Evolutionary conservation across 2,888 invertebrate genomes (phyloP).

Genomic region (Junonia oenone): DNA sequence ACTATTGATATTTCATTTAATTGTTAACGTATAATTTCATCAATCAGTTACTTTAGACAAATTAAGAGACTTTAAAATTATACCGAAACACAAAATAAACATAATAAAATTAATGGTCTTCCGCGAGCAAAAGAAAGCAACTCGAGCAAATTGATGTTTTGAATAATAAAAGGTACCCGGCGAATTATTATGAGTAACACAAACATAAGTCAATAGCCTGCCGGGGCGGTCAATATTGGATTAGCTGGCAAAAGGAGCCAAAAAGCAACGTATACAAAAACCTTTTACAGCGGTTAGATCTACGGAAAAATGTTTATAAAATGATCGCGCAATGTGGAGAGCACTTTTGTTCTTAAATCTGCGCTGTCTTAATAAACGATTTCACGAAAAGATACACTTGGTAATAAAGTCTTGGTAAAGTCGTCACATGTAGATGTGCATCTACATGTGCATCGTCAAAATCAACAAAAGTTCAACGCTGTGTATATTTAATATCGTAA

Average conservation of each 20-base stretch:
- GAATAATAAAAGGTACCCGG: constrained; percentile 74
- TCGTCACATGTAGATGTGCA: no score
- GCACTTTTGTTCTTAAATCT: no score
- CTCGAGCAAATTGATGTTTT: constrained; percentile 74
- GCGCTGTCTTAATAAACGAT: no score
- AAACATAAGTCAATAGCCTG: constrained; percentile 79
- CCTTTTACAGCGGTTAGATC: constrained; percentile 76
- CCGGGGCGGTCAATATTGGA: constrained; percentile 78
- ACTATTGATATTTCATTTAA: no score
- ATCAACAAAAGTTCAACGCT: no score
- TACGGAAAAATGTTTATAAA: constrained; percentile 75
- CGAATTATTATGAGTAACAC: constrained; percentile 76
- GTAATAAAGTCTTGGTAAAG: no score
- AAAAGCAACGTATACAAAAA: constrained; percentile 80
- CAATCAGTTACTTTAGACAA: not conserved
- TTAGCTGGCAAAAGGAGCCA: constrained; percentile 78
- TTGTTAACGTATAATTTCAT: not conserved
- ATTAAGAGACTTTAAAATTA: not conserved
- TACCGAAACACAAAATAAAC: constrained; percentile 31
- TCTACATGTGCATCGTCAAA: no score
- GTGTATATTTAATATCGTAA: no score
- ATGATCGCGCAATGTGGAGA: constrained; percentile 48
- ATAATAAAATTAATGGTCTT: constrained; percentile 44
- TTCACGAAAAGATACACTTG: no score
- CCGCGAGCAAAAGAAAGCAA: constrained; percentile 59